phyloP scores from a whole-genome alignment of 2,797 vertebrate genomes.

The Periparus ater region DNA sequence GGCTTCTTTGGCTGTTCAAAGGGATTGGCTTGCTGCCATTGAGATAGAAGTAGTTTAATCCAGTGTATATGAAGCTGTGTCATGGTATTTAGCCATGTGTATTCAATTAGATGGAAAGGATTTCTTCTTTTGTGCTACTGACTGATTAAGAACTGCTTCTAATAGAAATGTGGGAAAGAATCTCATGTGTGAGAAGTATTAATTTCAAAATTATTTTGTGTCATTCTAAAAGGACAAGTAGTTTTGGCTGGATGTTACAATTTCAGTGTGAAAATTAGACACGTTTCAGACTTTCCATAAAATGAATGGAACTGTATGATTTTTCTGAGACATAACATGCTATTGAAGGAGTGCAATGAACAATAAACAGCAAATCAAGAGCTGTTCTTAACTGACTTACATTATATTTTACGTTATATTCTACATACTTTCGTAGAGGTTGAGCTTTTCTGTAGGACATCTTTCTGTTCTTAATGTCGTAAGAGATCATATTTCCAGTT shows the following conservation, averaged over 20 bases:
- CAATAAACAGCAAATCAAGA: background rate
- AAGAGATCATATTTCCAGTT: background rate
- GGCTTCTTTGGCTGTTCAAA: background rate
- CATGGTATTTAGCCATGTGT: background rate
- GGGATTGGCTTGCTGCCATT: background rate
- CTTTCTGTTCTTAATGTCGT: background rate
- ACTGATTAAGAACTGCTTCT: background rate
- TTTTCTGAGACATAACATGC: background rate
- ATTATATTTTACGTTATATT: background rate
- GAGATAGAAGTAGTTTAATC: background rate
- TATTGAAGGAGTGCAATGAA: background rate
- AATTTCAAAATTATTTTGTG: background rate
- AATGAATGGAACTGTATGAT: background rate
- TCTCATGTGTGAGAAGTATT: background rate
- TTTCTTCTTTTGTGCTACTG: background rate
- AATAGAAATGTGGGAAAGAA: background rate
- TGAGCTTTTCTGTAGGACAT: background rate
- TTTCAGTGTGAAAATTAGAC: background rate
- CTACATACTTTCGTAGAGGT: accelerated
- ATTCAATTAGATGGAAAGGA: background rate
- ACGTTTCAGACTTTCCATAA: background rate
- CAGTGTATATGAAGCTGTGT: background rate
- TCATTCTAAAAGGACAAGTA: background rate
- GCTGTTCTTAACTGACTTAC: background rate
- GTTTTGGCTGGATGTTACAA: background rate